Base-by-base conservation (phyloP, 2,888 invertebrate genomes). In the Scaptomyza polygonia region DNA sequence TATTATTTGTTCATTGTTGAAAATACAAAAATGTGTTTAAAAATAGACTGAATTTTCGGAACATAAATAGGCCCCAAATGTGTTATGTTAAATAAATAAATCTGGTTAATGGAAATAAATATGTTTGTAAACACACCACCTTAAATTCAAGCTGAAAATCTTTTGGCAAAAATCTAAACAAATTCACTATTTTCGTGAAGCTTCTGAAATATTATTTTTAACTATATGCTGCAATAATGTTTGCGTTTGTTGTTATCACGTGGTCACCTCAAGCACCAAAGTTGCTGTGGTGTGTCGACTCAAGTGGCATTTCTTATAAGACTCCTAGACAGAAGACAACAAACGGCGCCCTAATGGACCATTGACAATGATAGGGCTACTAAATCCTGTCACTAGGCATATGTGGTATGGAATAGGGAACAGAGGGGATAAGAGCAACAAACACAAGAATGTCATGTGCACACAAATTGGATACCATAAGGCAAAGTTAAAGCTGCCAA, bases 321-420 rank as follows among this genome's bases (percentile, higher is more conserved):
- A 30, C 48, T 42, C 42, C 29, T 42, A 3, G 66, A 25, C 21
- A 55, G 21, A 39, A 43, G 32, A 42, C 59, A 53, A 45, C 55
- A 64, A 57, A 63, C 63, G 69, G 64, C 62, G 58, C 44, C 77
- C 69, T 78, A 81, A 86, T 84, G 72, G 78, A 51, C 72, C 71
- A 88, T 84, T 84, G 86, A 86, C 88, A 88, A 86, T 86, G 84
- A 87, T 83, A 82, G 67, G 65, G 77, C 78, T 79, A 77, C 78
- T 82, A 79, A 86, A 84, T 82, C 74, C 73, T 84, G 69, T 67
- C 68, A 64, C 51, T 64, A 52, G 61, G 42, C 36, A n/a, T 8
- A 39, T 21, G 4, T 21, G 12, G 57, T 36, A 54, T 48, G 34
- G 5, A 27, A 5, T 32, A n/a, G 14, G 51, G 3, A 42, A 45